Conservation (phyloP, 1,140 invertebrate species). For the Pectinophora gossypiella region DNA sequence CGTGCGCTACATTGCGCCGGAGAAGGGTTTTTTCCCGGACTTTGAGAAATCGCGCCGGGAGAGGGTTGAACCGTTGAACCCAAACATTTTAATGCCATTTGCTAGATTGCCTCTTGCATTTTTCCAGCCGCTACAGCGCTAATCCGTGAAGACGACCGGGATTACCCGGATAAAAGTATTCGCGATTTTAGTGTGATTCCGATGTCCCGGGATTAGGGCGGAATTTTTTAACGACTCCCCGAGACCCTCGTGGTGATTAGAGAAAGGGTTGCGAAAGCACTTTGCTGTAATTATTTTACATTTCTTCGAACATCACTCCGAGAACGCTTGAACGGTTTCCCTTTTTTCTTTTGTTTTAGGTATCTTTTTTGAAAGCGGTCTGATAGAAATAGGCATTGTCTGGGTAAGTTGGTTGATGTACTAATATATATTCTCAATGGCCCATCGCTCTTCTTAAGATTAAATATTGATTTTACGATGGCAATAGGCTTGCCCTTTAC, state of each 20-base stretch:
- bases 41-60: conserved; percentile 71
- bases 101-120: conserved; percentile 73
- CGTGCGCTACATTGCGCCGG: conserved; percentile 61
- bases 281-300: conserved; percentile 63
- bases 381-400: too few species aligned
- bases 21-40: conserved; percentile 64
- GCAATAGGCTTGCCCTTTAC: too few species aligned
- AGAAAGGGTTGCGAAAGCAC: conserved; percentile 57
- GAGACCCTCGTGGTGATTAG: conserved; percentile 47
- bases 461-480: too few species aligned
- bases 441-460: too few species aligned
- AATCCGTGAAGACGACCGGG: conserved; percentile 69
- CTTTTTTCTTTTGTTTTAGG: conserved; percentile 19
- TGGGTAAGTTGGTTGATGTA: too few species aligned
- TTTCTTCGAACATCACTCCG: conserved; percentile 40
- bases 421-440: too few species aligned
- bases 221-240: conserved; percentile 59
- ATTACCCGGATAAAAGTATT: conserved; percentile 69
- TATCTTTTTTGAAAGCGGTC: too few species aligned
- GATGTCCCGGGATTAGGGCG: conserved; percentile 56
- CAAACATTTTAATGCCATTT: conserved; percentile 75
- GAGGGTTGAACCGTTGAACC: conserved; percentile 67
- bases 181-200: conserved; percentile 68
- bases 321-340: conserved; percentile 16
- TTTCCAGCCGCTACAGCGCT: conserved; percentile 57